Percentiles rank a stretch among this genome's conserved stretches.
phyloP scores from a whole-genome alignment of 2,888 invertebrate species.

The Dione vanillae region DNA sequence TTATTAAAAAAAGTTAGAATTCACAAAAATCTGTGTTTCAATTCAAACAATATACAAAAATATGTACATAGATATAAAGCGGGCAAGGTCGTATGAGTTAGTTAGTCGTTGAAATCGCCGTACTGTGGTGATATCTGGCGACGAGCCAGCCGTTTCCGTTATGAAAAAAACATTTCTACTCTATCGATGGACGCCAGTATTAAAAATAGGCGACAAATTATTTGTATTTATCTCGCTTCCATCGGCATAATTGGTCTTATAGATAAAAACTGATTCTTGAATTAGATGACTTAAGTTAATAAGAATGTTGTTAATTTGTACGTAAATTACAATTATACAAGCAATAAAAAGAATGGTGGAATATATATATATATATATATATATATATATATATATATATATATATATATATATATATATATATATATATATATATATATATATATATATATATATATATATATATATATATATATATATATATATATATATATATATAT shows the following conservation, averaged over 20 bases:
- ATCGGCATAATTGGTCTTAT: constrained; percentile 14
- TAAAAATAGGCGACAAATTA: constrained; percentile 46
- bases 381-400: too few species aligned
- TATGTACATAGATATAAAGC: background rate
- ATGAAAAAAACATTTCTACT: constrained; percentile 41
- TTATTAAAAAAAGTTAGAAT: background rate
- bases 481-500: too few species aligned
- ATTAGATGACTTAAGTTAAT: background rate
- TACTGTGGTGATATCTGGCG: constrained; percentile 44
- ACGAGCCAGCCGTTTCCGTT: constrained; percentile 48
- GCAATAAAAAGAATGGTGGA: too few species aligned
- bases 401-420: too few species aligned
- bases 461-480: too few species aligned
- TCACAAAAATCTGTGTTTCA: background rate
- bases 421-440: too few species aligned
- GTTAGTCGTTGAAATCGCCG: constrained; percentile 18
- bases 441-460: too few species aligned
- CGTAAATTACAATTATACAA: background rate
- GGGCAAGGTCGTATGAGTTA: constrained; percentile 15
- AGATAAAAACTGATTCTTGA: background rate
- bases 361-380: too few species aligned
- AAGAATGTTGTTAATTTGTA: background rate
- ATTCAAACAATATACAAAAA: background rate
- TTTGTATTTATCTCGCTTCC: constrained; percentile 34
- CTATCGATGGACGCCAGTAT: constrained; percentile 37